Percentiles rank a stretch among this genome's conserved stretches.
These are phyloP conservation scores for Clupea harengus DNA, from an alignment of 2,113 vertebrate genomes.

Conservation along the genomic window DNA sequence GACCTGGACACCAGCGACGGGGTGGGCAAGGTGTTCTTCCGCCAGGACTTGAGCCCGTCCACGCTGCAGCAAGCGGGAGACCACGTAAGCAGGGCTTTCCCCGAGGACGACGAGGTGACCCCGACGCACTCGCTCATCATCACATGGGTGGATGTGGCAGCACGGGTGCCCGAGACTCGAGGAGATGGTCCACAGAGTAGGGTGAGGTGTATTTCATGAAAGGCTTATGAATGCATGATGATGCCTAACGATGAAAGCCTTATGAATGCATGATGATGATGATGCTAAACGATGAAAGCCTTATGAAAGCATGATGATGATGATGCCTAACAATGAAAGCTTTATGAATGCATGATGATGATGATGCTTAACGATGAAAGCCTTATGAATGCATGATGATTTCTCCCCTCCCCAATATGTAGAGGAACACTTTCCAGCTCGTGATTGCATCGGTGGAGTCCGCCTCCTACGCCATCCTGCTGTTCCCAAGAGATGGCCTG, in stretches of 20 bases:
- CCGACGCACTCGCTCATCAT: conserved; percentile 72
- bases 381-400: background rate
- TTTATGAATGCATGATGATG: background rate
- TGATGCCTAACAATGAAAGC: background rate
- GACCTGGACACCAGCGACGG: conserved; percentile 83
- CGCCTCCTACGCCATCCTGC: conserved; percentile 83
- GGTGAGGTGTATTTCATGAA: conserved; percentile 59
- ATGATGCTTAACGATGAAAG: background rate
- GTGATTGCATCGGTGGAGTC: conserved; percentile 81
- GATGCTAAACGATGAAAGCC: background rate
- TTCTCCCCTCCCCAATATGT: conserved; percentile 25
- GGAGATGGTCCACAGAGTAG: conserved; percentile 60
- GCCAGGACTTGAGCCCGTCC: conserved; percentile 73
- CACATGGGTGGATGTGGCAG: conserved; percentile 85
- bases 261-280: background rate
- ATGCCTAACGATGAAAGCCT: background rate
- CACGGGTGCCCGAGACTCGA: conserved; percentile 55
- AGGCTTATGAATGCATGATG: background rate
- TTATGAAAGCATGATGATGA: background rate
- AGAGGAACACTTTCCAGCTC: conserved; percentile 95
- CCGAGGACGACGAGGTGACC: conserved; percentile 60
- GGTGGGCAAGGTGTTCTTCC: conserved; percentile 77
- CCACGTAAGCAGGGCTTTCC: conserved; percentile 77
- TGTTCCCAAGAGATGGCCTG: conserved; percentile 83
- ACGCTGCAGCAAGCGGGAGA: conserved; percentile 60